A percentile compares a stretch with the other conserved stretches of the same genome.
These are phyloP conservation scores for Phenganax stokvisi DNA, from an alignment of 92 coral and sea anemone species.

Conservation along the genomic window DNA sequence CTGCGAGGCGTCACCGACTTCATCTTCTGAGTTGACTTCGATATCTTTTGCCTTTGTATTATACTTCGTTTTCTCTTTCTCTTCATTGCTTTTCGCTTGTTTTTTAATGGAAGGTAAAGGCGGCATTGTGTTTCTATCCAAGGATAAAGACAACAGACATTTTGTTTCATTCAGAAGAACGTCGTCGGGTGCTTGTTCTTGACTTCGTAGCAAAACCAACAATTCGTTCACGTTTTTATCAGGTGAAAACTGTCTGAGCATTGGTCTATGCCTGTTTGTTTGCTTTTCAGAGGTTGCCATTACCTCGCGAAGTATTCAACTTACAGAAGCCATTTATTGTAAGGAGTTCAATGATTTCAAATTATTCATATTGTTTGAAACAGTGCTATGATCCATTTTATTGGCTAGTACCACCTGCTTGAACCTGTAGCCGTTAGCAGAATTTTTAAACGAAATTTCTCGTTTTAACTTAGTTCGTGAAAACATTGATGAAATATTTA, in stretches of 20 bases:
- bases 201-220: slow-evolving; percentile 26
- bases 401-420: too few relatives aligned
- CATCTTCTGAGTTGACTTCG: not conserved
- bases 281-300: too few relatives aligned
- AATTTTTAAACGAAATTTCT: too few relatives aligned
- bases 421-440: too few relatives aligned
- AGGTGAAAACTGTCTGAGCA: not conserved
- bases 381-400: too few relatives aligned
- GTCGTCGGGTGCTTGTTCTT: slow-evolving; percentile 15
- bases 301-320: too few relatives aligned
- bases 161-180: slow-evolving; percentile 23
- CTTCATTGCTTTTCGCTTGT: not conserved
- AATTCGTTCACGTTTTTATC: slow-evolving; percentile 25
- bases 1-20: slow-evolving; percentile 6
- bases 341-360: too few relatives aligned
- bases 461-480: too few relatives aligned
- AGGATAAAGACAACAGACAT: slow-evolving; percentile 18
- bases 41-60: not conserved
- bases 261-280: not conserved
- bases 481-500: too few relatives aligned
- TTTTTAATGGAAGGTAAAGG: slow-evolving; percentile 23
- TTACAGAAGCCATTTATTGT: too few relatives aligned
- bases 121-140: slow-evolving; percentile 23
- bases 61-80: not conserved
- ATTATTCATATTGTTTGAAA: too few relatives aligned